A percentile compares a stretch with the other conserved stretches of the same genome.
phyloP scores from a whole-genome alignment of 1,140 invertebrate species.

The Ruditapes philippinarum region DNA sequence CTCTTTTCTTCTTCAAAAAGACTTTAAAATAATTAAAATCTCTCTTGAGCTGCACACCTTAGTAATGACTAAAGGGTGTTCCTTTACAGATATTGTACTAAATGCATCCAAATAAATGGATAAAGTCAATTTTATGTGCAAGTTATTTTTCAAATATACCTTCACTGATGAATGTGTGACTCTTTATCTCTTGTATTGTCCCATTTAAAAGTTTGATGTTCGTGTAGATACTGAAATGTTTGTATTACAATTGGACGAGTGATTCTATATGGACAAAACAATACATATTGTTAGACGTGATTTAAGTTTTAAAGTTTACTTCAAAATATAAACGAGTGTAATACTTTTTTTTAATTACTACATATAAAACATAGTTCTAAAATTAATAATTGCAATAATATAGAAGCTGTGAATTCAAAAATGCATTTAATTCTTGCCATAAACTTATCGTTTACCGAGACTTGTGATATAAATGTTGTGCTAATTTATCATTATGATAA shows the following conservation, averaged over 20 bases:
- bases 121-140: too few relatives aligned
- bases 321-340: background rate
- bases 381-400: too few relatives aligned
- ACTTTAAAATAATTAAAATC: too few relatives aligned
- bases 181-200: conserved; percentile 1
- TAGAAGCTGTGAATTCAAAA: background rate
- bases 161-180: conserved; percentile 16
- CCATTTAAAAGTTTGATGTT: conserved; percentile 10
- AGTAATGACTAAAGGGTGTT: too few relatives aligned
- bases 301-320: background rate
- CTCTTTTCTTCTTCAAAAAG: too few relatives aligned
- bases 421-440: background rate
- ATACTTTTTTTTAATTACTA: background rate
- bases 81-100: too few relatives aligned
- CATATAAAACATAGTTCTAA: background rate
- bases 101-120: too few relatives aligned
- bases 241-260: too few relatives aligned
- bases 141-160: background rate
- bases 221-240: conserved; percentile 1
- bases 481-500: background rate
- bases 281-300: background rate
- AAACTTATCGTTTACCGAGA: background rate
- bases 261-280: too few relatives aligned
- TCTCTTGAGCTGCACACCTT: too few relatives aligned
- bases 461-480: background rate